A percentile compares a stretch with the other conserved stretches of the same genome.
Evolutionary conservation across 2,888 invertebrate genomes (phyloP).

Genomic region (Eulithis prunata): DNA sequence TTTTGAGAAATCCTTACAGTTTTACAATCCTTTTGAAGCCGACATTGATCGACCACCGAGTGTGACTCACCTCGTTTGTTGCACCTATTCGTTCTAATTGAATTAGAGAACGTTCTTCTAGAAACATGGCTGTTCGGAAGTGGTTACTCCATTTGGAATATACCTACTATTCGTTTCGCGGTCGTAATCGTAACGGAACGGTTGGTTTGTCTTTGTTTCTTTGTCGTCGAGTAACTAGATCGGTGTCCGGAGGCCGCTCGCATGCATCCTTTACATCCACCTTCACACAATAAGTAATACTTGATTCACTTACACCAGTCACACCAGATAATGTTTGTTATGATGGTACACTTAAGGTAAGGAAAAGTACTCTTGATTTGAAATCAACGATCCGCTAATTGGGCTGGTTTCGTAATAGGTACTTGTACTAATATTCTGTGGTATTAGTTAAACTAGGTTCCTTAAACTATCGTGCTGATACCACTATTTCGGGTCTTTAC

Average conservation of each 20-base stretch:
- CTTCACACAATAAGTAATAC: background rate
- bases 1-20: background rate
- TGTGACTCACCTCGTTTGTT: conserved; percentile 27
- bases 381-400: conserved; percentile 17
- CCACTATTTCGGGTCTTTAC: no score
- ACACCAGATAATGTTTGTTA: background rate
- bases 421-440: no score
- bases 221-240: conserved; percentile 35
- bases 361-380: background rate
- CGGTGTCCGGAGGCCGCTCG: conserved; percentile 35
- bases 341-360: no score
- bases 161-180: conserved; percentile 23
- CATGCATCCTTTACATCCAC: conserved; percentile 13
- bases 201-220: conserved; percentile 36
- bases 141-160: background rate
- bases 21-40: conserved; percentile 12
- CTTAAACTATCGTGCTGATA: no score
- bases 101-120: conserved; percentile 35
- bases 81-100: conserved; percentile 37
- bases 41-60: conserved; percentile 25
- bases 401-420: background rate
- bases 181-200: conserved; percentile 37
- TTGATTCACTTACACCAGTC: background rate
- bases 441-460: no score
- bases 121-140: background rate